A percentile compares a stretch with the other conserved stretches of the same genome.
Conservation (phyloP, 2,888 invertebrate genomes). For the Tanypteryx hageni region DNA sequence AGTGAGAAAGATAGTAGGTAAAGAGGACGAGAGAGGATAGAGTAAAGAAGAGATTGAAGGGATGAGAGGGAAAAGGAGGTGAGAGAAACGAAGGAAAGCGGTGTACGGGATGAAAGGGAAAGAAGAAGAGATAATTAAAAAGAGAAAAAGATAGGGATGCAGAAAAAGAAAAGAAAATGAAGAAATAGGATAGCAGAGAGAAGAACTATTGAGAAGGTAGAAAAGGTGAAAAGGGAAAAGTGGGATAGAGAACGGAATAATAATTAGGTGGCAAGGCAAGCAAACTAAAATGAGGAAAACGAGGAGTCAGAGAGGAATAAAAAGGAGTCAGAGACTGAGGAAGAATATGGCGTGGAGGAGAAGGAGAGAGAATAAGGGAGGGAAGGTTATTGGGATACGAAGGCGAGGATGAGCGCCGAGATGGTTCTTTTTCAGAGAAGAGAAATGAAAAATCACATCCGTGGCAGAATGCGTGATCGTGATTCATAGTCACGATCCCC, state of each 20-base stretch:
- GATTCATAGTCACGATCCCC: conserved; percentile 8
- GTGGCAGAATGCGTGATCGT: conserved; percentile 13
- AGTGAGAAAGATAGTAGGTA: too few relatives aligned
- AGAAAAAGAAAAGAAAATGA: background rate
- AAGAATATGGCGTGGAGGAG: background rate
- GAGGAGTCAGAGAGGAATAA: background rate
- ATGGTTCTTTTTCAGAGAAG: background rate
- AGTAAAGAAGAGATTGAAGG: too few relatives aligned
- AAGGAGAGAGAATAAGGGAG: background rate
- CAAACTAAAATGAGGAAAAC: background rate
- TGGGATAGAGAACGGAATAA: background rate
- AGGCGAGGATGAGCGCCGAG: background rate
- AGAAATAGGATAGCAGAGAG: background rate
- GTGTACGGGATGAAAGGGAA: background rate
- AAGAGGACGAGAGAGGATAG: too few relatives aligned
- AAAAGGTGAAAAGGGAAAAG: background rate
- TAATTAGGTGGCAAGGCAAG: background rate
- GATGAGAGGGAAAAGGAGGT: background rate
- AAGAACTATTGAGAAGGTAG: background rate
- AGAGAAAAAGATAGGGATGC: background rate
- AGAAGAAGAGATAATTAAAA: background rate
- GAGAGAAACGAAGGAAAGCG: background rate
- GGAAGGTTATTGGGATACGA: conserved; percentile 16
- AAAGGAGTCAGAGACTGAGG: background rate
- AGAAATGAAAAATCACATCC: conserved; percentile 27